Conservation (phyloP, 2,113 vertebrate genomes). For the Pteruthius melanotis region DNA sequence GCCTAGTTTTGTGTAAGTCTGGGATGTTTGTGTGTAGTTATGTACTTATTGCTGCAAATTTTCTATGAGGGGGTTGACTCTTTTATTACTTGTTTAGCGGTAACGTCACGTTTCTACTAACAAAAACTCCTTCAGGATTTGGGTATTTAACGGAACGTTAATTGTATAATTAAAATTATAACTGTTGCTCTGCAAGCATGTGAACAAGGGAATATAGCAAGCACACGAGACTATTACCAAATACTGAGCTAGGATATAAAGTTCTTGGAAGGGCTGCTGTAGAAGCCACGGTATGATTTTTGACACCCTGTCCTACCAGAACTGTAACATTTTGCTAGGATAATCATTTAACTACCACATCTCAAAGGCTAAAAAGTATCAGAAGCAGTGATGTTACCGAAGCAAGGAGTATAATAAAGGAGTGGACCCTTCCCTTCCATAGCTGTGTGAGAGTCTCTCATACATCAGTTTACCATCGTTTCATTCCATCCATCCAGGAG, state of each 20-base stretch:
- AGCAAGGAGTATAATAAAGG: constrained; percentile 99
- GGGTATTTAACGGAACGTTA: constrained; percentile 74
- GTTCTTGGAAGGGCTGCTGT: constrained; percentile 88
- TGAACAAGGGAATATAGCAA: constrained; percentile 79
- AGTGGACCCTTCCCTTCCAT: constrained; percentile 97
- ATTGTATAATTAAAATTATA: constrained; percentile 78
- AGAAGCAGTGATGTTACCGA: constrained; percentile 99
- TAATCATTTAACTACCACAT: constrained; percentile 82
- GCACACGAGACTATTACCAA: constrained; percentile 73
- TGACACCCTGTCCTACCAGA: constrained; percentile 90
- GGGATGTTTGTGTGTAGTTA: constrained; percentile 71
- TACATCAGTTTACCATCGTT: constrained; percentile 96
- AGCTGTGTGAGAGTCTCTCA: constrained; percentile 94
- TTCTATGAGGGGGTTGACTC: constrained; percentile 94
- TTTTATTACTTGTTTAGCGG: constrained; percentile 99
- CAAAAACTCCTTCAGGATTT: constrained; percentile 83
- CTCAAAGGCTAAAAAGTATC: constrained; percentile 89
- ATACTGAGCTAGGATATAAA: constrained; percentile 83
- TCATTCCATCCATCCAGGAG: constrained; percentile 99
- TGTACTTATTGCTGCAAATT: constrained; percentile 74
- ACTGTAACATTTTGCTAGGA: constrained; percentile 88
- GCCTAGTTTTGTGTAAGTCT: constrained; percentile 70
- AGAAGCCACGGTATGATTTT: constrained; percentile 88
- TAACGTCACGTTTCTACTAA: constrained; percentile 98
- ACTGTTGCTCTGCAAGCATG: constrained; percentile 81